Evolutionary conservation across 2,797 vertebrate species (phyloP), one percentile per base, ranked within the genome.

Genomic region (Sebastolobus altivelis): DNA sequence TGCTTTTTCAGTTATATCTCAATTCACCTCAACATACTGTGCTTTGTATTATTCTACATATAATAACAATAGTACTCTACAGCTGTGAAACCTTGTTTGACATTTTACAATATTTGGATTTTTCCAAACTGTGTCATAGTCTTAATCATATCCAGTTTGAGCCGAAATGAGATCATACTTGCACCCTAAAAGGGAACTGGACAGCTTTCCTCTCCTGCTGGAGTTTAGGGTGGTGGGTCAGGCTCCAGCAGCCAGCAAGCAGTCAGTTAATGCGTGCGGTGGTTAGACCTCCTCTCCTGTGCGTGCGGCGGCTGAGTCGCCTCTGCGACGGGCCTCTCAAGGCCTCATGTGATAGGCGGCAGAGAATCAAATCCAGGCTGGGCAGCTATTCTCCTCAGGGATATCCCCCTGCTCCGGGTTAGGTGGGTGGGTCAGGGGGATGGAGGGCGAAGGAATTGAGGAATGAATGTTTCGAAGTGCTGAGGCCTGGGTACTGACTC

Each of bases 401-500:
- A 89, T 73, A 59, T 90, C 85, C 87, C 83, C 40, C 72, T 82
- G 72, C 83, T 91, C 85, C 65, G 66, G 72, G 85, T 92, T 80
- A 71, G 72, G 61, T 31, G 69, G 79, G 65, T 73, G 65, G 79
- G 67, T 86, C 65, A 86, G 75, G 86, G 46, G 87, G 85, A 92
- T 72, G 85, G 79, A 74, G 86, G 90, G 79, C 8, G 12, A 84
- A 72, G 67, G 46, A 82, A 80, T 75, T 80, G 60, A 87, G 87
- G 84, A 90, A 88, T 89, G 38, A 84, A 82, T 52, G 40, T 76
- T 84, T 87, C 66, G 1, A 82, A 82, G 79, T 12, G 18, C 74
- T 27, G 63, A 85, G 77, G 82, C 85, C 81, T 87, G 69, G 87
- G 80, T 77, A 89, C 88, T 94, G 93, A 94, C 90, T 95, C 94